phyloP scores from a whole-genome alignment of 2,113 vertebrate genomes.

The Propithecus coquereli region DNA sequence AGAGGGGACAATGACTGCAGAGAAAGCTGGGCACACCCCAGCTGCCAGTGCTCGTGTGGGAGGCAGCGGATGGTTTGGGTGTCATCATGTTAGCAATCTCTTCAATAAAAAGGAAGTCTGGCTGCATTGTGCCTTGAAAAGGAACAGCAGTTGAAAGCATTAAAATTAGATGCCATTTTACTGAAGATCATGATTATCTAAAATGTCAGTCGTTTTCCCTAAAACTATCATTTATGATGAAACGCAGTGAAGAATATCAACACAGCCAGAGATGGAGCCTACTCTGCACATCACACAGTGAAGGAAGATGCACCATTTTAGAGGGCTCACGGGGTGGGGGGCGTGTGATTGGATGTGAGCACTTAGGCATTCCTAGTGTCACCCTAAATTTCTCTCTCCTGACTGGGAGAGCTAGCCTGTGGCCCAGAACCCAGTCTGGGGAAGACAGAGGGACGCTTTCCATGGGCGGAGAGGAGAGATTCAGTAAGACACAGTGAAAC shows the following conservation, averaged over 20 bases:
- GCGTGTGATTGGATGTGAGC: too few species aligned
- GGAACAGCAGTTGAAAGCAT: constrained; percentile 78
- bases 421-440: not conserved
- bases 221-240: constrained; percentile 78
- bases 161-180: constrained; percentile 82
- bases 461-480: not conserved
- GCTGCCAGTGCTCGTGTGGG: constrained; percentile 71
- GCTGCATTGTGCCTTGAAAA: constrained; percentile 77
- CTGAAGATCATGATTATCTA: constrained; percentile 81
- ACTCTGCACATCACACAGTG: not conserved
- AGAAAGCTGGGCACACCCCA: constrained; percentile 66
- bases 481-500: not conserved
- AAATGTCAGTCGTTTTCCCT: constrained; percentile 76
- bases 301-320: not conserved
- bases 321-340: not conserved
- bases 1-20: constrained; percentile 49
- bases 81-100: constrained; percentile 74
- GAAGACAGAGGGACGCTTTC: not conserved
- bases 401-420: not conserved
- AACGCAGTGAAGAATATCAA: constrained; percentile 60
- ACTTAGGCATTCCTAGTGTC: not conserved
- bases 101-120: constrained; percentile 70
- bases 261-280: not conserved
- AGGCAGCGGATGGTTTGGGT: constrained; percentile 78
- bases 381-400: not conserved